phyloP scores from a whole-genome alignment of 2,113 vertebrate species.

The Cricetomys ansorgei region DNA sequence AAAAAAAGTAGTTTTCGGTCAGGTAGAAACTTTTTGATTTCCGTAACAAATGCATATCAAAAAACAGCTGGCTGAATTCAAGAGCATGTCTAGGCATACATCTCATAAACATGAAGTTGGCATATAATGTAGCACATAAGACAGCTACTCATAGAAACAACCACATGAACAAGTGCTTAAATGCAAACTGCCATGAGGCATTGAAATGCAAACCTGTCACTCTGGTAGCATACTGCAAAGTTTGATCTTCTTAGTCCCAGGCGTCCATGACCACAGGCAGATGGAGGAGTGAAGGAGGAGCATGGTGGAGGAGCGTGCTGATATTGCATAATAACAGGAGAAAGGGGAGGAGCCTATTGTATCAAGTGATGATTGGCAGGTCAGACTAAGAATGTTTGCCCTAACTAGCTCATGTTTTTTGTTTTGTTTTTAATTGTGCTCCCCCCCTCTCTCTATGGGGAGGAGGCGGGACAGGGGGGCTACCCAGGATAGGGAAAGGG shows the following conservation, averaged over 20 bases:
- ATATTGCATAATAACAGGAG: fast-evolving
- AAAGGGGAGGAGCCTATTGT: too few species aligned
- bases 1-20: not conserved
- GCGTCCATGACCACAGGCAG: fast-evolving
- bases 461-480: not conserved
- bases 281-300: fast-evolving
- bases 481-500: not conserved
- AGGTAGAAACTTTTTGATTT: not conserved
- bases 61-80: not conserved
- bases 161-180: constrained; percentile 6
- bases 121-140: not conserved
- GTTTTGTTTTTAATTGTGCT: not conserved
- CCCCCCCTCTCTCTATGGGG: not conserved
- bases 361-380: not conserved
- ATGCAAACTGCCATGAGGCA: not conserved
- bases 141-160: not conserved
- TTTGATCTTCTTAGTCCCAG: not conserved
- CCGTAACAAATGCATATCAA: not conserved
- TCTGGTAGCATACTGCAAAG: not conserved
- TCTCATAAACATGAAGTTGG: not conserved
- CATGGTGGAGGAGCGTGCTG: fast-evolving
- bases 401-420: not conserved
- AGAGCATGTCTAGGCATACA: not conserved
- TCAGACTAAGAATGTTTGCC: not conserved
- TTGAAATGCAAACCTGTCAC: not conserved